Conservation (phyloP, 2,113 vertebrate species). For the Lasiurus borealis region DNA sequence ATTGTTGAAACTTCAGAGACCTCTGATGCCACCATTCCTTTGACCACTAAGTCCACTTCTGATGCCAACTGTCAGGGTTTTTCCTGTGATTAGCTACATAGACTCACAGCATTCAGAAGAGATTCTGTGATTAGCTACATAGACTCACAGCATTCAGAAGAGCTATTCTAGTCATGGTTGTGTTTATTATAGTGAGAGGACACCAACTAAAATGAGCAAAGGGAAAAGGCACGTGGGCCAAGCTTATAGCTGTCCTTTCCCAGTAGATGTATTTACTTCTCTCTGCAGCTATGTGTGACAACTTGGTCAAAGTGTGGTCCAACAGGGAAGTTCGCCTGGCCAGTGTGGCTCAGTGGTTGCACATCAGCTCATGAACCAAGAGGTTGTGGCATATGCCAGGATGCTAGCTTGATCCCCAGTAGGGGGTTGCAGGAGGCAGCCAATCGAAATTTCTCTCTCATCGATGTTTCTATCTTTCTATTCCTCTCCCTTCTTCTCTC, state of each 20-base stretch:
- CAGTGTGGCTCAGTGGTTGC: too few relatives aligned
- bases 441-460: too few relatives aligned
- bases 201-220: constrained; percentile 32
- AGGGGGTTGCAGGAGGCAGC: too few relatives aligned
- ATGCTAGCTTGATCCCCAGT: too few relatives aligned
- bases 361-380: too few relatives aligned
- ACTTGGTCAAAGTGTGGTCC: not conserved
- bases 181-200: not conserved
- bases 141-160: not conserved
- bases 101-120: not conserved
- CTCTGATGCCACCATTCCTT: not conserved
- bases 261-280: not conserved
- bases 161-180: not conserved
- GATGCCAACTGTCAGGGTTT: not conserved
- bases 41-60: not conserved
- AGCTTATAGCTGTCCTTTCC: not conserved
- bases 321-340: not conserved
- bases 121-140: not conserved
- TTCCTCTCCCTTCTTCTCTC: too few relatives aligned
- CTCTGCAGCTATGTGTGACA: not conserved
- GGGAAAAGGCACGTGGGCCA: not conserved
- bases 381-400: too few relatives aligned
- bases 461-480: too few relatives aligned
- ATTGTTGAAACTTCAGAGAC: not conserved
- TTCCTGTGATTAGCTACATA: not conserved